These are phyloP conservation scores for Phalacrocorax pelagicus DNA, from an alignment of 2,113 vertebrate genomes.

Conservation along the genomic window DNA sequence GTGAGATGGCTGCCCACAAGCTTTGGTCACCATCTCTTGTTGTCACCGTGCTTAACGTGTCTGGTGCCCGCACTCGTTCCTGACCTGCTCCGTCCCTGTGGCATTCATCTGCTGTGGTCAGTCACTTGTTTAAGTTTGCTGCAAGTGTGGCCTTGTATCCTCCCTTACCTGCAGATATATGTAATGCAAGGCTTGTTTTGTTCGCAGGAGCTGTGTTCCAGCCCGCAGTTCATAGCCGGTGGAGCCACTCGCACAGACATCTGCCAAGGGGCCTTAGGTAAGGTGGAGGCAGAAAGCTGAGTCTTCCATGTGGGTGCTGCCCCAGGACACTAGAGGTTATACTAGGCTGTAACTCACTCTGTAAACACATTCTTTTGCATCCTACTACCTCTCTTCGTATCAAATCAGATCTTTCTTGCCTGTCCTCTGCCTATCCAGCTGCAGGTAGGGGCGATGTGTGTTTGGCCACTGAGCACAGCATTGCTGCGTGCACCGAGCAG, in stretches of 20 bases:
- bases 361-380: neutral
- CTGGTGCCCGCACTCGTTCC: fast-evolving
- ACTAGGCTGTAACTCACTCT: neutral
- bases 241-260: slow-evolving; percentile 56
- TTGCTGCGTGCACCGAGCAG: neutral
- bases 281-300: neutral
- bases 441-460: fast-evolving
- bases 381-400: fast-evolving
- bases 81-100: neutral
- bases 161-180: fast-evolving
- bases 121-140: neutral
- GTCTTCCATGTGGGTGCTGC: neutral
- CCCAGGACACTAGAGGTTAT: neutral
- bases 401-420: neutral
- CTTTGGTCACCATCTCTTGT: neutral
- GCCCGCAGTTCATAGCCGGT: neutral
- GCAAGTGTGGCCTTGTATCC: neutral
- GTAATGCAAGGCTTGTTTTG: neutral
- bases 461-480: neutral
- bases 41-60: neutral
- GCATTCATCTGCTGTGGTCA: neutral
- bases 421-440: neutral
- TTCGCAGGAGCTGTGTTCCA: slow-evolving; percentile 59
- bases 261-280: slow-evolving; percentile 61
- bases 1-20: neutral